These are phyloP conservation scores for Monopis laevigella DNA, from an alignment of 2,888 invertebrate genomes.

Conservation along the genomic window DNA sequence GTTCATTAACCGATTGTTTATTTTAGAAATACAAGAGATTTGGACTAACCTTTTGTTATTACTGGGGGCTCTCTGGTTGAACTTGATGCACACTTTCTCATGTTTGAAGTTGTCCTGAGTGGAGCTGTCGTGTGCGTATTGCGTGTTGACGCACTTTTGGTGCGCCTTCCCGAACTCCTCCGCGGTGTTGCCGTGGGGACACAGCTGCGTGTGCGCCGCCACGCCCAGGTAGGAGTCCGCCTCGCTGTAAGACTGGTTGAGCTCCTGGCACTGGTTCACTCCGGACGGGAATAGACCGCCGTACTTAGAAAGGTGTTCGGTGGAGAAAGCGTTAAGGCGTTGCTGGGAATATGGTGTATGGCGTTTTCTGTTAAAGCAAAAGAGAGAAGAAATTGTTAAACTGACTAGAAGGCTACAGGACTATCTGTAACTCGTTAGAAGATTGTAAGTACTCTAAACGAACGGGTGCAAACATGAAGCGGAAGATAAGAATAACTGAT, in stretches of 20 bases:
- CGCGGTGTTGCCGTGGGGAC: slow-evolving; percentile 54
- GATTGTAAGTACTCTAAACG: background rate
- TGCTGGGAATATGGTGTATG: slow-evolving; percentile 65
- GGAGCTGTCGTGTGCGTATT: slow-evolving; percentile 35
- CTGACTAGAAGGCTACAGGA: slow-evolving; percentile 1
- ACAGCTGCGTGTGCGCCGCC: slow-evolving; percentile 42
- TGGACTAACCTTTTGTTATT: slow-evolving; percentile 9
- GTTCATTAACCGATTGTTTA: too few relatives aligned
- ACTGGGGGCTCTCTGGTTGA: slow-evolving; percentile 56
- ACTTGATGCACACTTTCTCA: slow-evolving; percentile 60
- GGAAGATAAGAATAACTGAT: too few relatives aligned
- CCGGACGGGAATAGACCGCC: slow-evolving; percentile 55
- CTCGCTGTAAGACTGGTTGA: slow-evolving; percentile 59
- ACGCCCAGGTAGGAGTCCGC: slow-evolving; percentile 59
- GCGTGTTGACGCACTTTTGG: slow-evolving; percentile 56
- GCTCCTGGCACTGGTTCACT: slow-evolving; percentile 55
- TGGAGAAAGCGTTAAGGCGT: slow-evolving; percentile 62
- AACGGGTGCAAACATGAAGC: too few relatives aligned
- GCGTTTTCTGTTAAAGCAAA: slow-evolving; percentile 51
- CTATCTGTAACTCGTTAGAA: background rate
- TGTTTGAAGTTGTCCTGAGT: slow-evolving; percentile 59
- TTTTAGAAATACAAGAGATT: too few relatives aligned
- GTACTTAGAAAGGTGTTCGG: slow-evolving; percentile 60
- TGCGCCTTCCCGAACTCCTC: slow-evolving; percentile 62
- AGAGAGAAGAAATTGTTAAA: background rate